phyloP scores from a whole-genome alignment of 2,113 vertebrate genomes.

The Oenanthe oenanthe region DNA sequence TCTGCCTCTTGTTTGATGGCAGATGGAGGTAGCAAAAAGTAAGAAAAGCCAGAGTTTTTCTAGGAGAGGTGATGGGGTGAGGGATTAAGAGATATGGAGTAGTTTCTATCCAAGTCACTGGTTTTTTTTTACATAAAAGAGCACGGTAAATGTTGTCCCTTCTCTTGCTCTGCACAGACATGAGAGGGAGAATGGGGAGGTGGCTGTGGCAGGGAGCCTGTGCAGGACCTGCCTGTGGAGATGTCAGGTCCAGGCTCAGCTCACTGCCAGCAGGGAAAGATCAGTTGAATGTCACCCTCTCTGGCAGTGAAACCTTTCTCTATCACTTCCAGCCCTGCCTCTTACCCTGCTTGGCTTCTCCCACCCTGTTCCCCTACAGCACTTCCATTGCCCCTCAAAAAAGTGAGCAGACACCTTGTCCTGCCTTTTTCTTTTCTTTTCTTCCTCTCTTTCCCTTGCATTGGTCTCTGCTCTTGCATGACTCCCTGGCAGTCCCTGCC shows the following conservation, averaged over 20 bases:
- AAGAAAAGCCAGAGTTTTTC: background rate
- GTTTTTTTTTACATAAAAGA: background rate
- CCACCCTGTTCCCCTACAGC: background rate
- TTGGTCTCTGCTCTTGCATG: background rate
- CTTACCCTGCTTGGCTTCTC: background rate
- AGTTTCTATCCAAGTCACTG: background rate
- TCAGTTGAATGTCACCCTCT: background rate
- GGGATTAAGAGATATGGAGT: rapidly evolving
- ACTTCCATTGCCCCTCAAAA: background rate
- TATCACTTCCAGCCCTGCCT: background rate
- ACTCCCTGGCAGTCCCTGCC: background rate
- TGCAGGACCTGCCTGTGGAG: background rate
- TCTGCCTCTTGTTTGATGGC: background rate
- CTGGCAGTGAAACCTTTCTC: background rate
- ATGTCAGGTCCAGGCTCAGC: background rate
- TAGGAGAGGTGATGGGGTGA: background rate
- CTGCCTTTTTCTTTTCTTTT: background rate
- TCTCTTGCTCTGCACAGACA: background rate
- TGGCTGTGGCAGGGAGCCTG: background rate
- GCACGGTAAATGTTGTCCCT: background rate
- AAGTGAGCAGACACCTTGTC: background rate
- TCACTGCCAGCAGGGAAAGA: background rate
- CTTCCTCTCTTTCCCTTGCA: background rate
- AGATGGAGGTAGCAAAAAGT: background rate
- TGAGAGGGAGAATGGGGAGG: background rate